Conservation (phyloP, 1,140 invertebrate species). For the Maconellicoccus hirsutus region DNA sequence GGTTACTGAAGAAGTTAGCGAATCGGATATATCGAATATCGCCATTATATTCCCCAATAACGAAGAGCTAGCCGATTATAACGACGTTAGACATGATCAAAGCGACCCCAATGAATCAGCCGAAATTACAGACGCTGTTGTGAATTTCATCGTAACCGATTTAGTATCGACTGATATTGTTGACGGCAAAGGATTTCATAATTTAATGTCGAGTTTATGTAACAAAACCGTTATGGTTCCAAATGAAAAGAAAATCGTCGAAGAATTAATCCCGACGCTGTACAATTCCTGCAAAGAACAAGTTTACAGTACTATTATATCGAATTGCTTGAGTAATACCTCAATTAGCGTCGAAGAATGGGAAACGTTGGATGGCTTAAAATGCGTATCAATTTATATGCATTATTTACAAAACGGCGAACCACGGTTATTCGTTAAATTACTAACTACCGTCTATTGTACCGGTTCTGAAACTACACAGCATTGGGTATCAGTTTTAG, state of each 20-base stretch:
- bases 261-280: background rate
- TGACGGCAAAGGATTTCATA: constrained; percentile 41
- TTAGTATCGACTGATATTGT: constrained; percentile 40
- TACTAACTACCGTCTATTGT: constrained; percentile 29
- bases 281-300: background rate
- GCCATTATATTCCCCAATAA: constrained; percentile 12
- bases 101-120: constrained; percentile 27
- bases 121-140: constrained; percentile 37
- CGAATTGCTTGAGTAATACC: constrained; percentile 34
- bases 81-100: background rate
- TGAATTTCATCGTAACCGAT: constrained; percentile 40
- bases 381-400: constrained; percentile 29
- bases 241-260: background rate
- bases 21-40: constrained; percentile 9
- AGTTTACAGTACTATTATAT: constrained; percentile 30
- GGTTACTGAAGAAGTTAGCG: background rate
- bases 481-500: constrained; percentile 37
- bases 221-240: background rate
- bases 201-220: constrained; percentile 32
- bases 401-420: constrained; percentile 27
- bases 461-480: constrained; percentile 25
- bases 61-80: background rate
- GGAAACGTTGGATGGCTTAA: constrained; percentile 35
- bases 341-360: constrained; percentile 41
- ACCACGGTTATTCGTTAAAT: constrained; percentile 28